Evolutionary conservation across 2,113 vertebrate genomes (phyloP), one percentile per base, ranked within the genome.

Genomic region (Thamnophis sirtalis): DNA sequence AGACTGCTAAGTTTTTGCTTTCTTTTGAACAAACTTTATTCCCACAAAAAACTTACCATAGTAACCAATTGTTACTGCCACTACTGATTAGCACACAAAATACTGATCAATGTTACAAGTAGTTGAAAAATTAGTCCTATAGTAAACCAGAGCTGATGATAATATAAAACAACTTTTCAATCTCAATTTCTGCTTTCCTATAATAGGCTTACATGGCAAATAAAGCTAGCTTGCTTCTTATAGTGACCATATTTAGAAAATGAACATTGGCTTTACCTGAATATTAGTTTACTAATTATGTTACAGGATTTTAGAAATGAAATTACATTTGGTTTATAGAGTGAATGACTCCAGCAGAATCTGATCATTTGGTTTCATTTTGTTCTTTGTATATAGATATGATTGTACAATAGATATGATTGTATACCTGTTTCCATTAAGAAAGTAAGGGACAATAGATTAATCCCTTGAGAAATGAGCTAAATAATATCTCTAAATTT

Each of bases 61-160:
- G 96, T 93, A 97, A 95, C 89, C 93, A 96, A 93, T 96, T 68
- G 93, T 94, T 93, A 93, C 68, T 95, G 94, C 87, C 84, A 93
- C 92, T 94, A 94, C 94, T 89, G 84, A 92, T 96, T 94, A 95
- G 92, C 95, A 95, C 87, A 93, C 92, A 86, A 55, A 93, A 91
- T 96, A 89, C 84, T 91, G 93, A 92, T 96, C 93, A 96, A 94
- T 95, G 93, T 91, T 96, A 96, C 95, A 97, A 97, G 94, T 91
- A 95, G 60, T 91, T 88, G 90, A 94, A 96, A 96, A 96, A 55
- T 91, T 95, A 94, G 95, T 96, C 94, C 95, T 95, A 97, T 95
- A 95, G 95, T 96, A 96, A 97, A 97, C 90, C 97, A 95, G 90
- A 94, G 91, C 94, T 95, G 91, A 95, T 90, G 55, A 84, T 93